Conservation (phyloP, 2,888 invertebrate genomes). For the Dascillus cervinus region DNA sequence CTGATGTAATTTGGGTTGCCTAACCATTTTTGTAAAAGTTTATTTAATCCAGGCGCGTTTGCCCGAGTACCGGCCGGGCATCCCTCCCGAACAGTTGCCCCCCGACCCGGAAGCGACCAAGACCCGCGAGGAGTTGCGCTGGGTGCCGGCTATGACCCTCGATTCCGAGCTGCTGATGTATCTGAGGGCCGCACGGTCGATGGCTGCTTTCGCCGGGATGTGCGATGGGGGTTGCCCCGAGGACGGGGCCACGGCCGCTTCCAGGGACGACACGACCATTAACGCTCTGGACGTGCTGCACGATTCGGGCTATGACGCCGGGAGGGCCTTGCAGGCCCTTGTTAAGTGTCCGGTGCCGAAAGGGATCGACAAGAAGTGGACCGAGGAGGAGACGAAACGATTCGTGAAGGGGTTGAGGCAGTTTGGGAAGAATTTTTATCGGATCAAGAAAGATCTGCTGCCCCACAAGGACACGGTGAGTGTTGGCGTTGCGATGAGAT, state of each 20-base stretch:
- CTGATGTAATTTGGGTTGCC: neutral
- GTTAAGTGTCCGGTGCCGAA: constrained; percentile 96
- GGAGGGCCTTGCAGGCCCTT: constrained; percentile 90
- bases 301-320: constrained; percentile 93
- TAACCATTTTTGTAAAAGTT: neutral
- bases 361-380: constrained; percentile 97
- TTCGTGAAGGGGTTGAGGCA: constrained; percentile 97
- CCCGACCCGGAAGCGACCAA: constrained; percentile 52
- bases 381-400: constrained; percentile 94
- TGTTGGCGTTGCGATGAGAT: too few species aligned
- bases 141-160: constrained; percentile 88
- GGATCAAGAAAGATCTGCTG: constrained; percentile 91
- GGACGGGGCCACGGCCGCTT: constrained; percentile 94
- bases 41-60: constrained; percentile 34
- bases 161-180: constrained; percentile 97
- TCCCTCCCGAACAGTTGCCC: constrained; percentile 45
- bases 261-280: constrained; percentile 94
- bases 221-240: constrained; percentile 96
- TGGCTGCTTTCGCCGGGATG: constrained; percentile 98
- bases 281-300: constrained; percentile 95
- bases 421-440: constrained; percentile 98
- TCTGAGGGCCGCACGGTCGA: constrained; percentile 91
- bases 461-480: constrained; percentile 93
- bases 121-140: constrained; percentile 78
- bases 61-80: constrained; percentile 45